These are phyloP conservation scores for Triops cancriformis DNA, from an alignment of 1,140 invertebrate species.

Conservation along the genomic window DNA sequence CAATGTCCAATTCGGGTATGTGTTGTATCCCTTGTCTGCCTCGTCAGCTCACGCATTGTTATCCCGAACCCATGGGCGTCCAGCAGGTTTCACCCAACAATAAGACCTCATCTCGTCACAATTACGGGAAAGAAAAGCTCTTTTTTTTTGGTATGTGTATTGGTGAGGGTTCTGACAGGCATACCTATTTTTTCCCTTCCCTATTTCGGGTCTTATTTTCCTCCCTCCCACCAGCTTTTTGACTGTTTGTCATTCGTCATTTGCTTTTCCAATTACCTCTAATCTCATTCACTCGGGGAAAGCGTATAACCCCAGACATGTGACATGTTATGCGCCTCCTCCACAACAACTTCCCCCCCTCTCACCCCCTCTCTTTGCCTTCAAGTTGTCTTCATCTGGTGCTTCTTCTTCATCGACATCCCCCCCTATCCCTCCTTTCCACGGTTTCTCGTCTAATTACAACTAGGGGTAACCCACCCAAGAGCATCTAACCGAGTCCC, in stretches of 20 bases:
- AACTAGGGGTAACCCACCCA: neutral
- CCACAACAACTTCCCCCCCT: neutral
- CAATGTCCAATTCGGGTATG: neutral
- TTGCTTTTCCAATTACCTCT: conserved; percentile 14
- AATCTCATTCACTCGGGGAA: conserved; percentile 9
- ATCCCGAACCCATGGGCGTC: neutral
- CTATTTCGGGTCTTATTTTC: neutral
- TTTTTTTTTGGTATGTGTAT: neutral
- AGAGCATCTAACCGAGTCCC: neutral
- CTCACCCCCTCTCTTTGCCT: neutral
- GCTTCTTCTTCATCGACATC: conserved; percentile 5
- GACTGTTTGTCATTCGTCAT: conserved; percentile 10
- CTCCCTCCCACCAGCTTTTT: neutral
- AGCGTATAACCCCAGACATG: neutral
- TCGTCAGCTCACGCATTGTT: conserved; percentile 12
- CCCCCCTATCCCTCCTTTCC: neutral
- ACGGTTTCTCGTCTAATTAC: neutral
- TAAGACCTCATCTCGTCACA: neutral
- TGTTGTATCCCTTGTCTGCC: neutral
- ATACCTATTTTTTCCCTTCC: neutral
- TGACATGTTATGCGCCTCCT: conserved; percentile 12
- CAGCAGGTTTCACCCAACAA: neutral
- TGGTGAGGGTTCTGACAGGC: neutral
- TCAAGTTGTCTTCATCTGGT: neutral
- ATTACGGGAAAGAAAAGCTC: conserved; percentile 1